Evolutionary conservation across 2,797 vertebrate genomes (phyloP), one percentile per base, ranked within the genome.

Genomic region (Syndactyla subalaris): DNA sequence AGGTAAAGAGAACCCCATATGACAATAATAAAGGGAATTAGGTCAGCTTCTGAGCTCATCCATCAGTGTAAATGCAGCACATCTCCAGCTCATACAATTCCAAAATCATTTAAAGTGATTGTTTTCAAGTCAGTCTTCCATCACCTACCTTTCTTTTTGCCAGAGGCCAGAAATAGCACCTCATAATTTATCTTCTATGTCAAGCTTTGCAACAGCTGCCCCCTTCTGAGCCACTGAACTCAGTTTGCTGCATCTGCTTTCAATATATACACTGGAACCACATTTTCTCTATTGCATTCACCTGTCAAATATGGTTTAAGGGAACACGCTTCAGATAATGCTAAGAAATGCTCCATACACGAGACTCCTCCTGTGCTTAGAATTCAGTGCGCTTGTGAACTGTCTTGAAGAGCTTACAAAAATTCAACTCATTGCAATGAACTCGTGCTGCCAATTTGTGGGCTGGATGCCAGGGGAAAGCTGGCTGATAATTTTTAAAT

Each of bases 271-370:
- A 11, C 77, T 82, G 75, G 38, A 92, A 93, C 63, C 63, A 52
- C 58, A 90, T 95, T 93, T 90, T 90, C 88, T 88, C 63, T 62
- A 2, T n/a, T 79, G 91, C 74, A 54, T 92, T 90, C 94, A 85
- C 91, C 80, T 95, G 96, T 94, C 96, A 95, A 61, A 73, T 52
- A 51, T 22, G 57, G 89, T 94, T 96, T 94, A 49, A 78, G 85
- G 83, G 66, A 96, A 91, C 91, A 89, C 0, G 6, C 89, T 92
- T 96, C 94, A 95, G 79, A 71, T 55, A 57, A 73, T 23, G 90
- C 85, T 75, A 58, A 85, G 91, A 88, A 88, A 88, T 66, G 72
- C 79, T 57, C 32, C 65, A 84, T 48, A 36, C 77, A 76, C 38
- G 22, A 52, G 52, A 17, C 59, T 38, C 8, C 7, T 67, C 27